phyloP scores from a whole-genome alignment of 2,113 vertebrate genomes.

The Prolemur simus region DNA sequence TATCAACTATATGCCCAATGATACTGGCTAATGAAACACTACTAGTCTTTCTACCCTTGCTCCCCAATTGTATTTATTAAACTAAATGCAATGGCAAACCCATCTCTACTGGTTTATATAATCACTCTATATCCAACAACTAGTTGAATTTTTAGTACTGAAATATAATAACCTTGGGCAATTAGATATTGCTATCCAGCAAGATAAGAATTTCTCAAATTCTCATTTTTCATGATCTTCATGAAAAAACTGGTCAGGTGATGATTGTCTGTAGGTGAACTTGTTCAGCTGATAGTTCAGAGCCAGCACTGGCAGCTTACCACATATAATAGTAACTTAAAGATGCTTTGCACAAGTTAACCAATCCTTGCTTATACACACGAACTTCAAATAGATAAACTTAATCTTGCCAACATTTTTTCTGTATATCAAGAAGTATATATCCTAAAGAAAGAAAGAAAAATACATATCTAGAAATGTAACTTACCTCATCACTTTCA shows the following conservation, averaged over 20 bases:
- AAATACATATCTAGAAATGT: not conserved
- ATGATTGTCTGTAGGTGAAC: not conserved
- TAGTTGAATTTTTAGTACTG: not conserved
- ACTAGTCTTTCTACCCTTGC: not conserved
- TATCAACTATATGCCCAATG: not conserved
- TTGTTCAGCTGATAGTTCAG: not conserved
- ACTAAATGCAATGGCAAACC: slow-evolving; percentile 44
- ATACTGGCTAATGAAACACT: not conserved
- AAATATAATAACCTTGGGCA: not conserved
- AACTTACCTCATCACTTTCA: slow-evolving; percentile 91
- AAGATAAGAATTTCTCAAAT: not conserved
- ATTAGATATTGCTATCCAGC: not conserved
- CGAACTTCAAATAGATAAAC: not conserved
- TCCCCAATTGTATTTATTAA: not conserved
- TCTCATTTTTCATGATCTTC: not conserved
- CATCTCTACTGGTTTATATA: not conserved
- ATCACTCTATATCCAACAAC: slow-evolving; percentile 13
- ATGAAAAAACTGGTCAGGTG: not conserved
- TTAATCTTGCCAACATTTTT: slow-evolving; percentile 34
- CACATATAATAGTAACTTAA: not conserved
- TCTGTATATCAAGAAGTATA: not conserved
- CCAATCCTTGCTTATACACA: not conserved
- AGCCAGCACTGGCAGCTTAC: not conserved
- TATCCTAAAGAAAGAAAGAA: not conserved
- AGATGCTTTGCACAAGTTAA: not conserved